Conservation (phyloP, 2,888 invertebrate species). For the Pseudeuparius sepicola region DNA sequence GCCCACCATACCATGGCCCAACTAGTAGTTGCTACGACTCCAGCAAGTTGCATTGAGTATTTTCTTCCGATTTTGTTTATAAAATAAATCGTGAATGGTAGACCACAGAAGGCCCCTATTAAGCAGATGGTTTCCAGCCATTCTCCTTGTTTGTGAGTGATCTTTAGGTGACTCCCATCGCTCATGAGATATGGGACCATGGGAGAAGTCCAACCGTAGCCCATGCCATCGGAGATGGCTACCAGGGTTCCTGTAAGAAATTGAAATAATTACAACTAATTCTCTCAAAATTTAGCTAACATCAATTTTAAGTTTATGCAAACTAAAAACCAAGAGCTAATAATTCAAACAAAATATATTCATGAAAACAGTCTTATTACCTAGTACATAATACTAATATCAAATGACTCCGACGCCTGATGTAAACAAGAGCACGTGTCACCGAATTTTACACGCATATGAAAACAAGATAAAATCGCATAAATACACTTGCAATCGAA, state of each 20-base stretch:
- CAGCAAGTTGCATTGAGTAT: constrained; percentile 30
- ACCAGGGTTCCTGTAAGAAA: constrained; percentile 30
- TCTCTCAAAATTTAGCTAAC: not conserved
- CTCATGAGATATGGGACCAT: constrained; percentile 31
- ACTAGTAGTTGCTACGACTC: constrained; percentile 16
- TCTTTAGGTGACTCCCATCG: constrained; percentile 28
- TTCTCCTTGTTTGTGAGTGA: constrained; percentile 23
- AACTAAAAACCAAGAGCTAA: too few species aligned
- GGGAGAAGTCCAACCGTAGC: constrained; percentile 36
- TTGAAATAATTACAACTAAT: not conserved
- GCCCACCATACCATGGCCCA: constrained; percentile 32
- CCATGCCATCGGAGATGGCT: constrained; percentile 36
- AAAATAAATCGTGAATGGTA: constrained; percentile 28
- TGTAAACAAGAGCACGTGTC: too few species aligned
- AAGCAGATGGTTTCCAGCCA: constrained; percentile 27
- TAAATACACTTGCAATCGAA: too few species aligned
- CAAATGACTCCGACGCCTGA: too few species aligned
- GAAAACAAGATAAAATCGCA: too few species aligned
- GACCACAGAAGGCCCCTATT: constrained; percentile 24
- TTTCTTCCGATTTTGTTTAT: constrained; percentile 29
- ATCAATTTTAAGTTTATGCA: too few species aligned
- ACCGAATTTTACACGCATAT: too few species aligned
- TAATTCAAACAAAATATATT: too few species aligned
- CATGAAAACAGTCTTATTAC: too few species aligned
- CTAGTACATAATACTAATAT: too few species aligned